phyloP scores from a whole-genome alignment of 2,888 invertebrate species.

The Hermaeophaga mercurialis region DNA sequence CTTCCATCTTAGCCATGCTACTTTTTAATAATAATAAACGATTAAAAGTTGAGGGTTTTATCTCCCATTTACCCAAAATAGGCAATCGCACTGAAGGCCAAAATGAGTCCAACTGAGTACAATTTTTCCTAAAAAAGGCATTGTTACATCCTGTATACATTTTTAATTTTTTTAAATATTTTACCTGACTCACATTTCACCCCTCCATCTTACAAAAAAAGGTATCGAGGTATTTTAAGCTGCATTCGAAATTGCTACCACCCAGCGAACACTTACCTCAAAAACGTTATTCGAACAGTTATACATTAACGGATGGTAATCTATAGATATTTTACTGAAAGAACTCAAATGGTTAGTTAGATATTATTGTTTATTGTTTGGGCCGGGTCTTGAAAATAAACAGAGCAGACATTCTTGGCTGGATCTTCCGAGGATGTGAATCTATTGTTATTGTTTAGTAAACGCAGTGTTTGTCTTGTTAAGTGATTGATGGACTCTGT shows the following conservation, averaged over 20 bases:
- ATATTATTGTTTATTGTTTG: constrained; percentile 2
- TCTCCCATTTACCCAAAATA: no score
- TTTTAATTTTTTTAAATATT: no score
- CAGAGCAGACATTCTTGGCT: background rate
- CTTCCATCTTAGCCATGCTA: no score
- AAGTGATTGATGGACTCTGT: no score
- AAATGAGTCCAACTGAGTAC: no score
- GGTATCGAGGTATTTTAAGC: background rate
- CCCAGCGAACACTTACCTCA: background rate
- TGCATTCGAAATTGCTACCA: constrained; percentile 7
- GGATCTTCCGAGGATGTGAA: background rate
- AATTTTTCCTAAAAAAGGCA: no score
- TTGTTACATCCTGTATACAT: no score
- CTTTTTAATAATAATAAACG: no score
- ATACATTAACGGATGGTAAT: constrained; percentile 4
- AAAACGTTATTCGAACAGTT: constrained; percentile 15
- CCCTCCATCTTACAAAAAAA: constrained; percentile 4
- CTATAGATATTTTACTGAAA: background rate
- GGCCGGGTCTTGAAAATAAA: background rate
- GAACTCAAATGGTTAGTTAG: background rate
- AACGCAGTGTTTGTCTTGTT: no score
- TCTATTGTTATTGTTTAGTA: no score
- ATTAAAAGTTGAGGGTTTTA: no score
- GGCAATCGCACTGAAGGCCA: no score
- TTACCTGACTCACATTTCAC: constrained; percentile 4